Conservation (phyloP, 2,113 vertebrate genomes). For the Cardinalis cardinalis region DNA sequence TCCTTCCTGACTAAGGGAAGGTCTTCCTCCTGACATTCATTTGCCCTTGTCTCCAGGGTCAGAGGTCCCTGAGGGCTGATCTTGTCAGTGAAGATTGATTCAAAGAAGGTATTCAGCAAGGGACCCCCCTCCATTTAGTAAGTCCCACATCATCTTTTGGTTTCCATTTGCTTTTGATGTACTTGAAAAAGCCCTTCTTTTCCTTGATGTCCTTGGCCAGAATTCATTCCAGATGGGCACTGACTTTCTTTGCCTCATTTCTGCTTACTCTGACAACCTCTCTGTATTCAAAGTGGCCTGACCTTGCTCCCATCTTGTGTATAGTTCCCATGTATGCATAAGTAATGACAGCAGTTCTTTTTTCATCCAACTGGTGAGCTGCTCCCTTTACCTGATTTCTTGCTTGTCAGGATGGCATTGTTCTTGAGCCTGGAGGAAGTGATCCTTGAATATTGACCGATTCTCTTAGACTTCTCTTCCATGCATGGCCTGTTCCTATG, state of each 20-base stretch:
- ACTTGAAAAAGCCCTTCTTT: background rate
- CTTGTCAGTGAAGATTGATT: background rate
- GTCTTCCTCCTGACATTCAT: background rate
- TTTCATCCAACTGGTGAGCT: background rate
- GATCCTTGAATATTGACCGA: background rate
- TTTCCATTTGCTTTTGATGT: background rate
- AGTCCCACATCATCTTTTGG: background rate
- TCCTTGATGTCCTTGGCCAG: background rate
- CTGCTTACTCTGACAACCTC: background rate
- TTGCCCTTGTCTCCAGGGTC: background rate
- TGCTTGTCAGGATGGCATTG: background rate
- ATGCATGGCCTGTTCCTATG: background rate
- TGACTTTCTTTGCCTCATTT: background rate
- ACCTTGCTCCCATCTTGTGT: fast-evolving
- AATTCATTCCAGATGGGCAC: background rate
- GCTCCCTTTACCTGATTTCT: background rate
- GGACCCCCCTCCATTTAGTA: background rate
- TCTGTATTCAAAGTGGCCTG: background rate
- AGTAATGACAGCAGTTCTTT: background rate
- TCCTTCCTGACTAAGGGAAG: background rate
- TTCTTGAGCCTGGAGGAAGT: background rate
- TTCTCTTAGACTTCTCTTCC: background rate
- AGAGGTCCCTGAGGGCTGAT: background rate
- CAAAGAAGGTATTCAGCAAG: background rate
- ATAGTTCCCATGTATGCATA: background rate